Percentiles rank a stretch among this genome's conserved stretches.
Conservation (phyloP, 2,797 vertebrate genomes). For the Vespertilio murinus region DNA sequence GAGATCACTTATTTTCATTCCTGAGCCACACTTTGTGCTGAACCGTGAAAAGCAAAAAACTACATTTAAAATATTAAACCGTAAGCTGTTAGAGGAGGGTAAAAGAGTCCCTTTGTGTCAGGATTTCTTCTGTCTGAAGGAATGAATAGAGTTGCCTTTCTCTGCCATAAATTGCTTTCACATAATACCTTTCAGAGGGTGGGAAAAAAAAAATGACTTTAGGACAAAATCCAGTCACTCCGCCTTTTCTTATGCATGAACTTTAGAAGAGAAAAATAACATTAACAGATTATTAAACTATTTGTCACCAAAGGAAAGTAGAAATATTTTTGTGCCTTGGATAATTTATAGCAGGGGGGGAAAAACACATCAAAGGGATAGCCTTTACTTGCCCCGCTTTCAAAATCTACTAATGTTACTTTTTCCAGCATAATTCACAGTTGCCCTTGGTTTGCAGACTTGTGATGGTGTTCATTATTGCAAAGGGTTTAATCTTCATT, state of each 20-base stretch:
- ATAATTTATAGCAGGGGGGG: background rate
- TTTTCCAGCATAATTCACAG: background rate
- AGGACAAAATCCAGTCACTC: constrained; percentile 36
- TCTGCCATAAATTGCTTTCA: constrained; percentile 57
- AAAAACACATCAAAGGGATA: background rate
- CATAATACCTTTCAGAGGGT: constrained; percentile 49
- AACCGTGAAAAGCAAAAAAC: constrained; percentile 62
- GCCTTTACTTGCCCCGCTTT: constrained; percentile 11
- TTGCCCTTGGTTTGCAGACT: constrained; percentile 27
- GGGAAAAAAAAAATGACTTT: background rate
- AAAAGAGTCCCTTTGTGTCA: constrained; percentile 54
- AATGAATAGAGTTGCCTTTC: constrained; percentile 33
- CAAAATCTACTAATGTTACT: background rate
- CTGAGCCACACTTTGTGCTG: constrained; percentile 41
- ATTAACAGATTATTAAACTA: constrained; percentile 62
- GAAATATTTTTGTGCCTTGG: constrained; percentile 34
- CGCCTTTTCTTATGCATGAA: constrained; percentile 9
- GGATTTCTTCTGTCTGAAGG: constrained; percentile 62
- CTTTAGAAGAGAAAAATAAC: constrained; percentile 59
- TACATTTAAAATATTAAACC: constrained; percentile 64
- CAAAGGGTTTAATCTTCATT: constrained; percentile 54
- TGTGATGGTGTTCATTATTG: constrained; percentile 50
- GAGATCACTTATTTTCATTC: constrained; percentile 67
- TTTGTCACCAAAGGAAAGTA: constrained; percentile 58
- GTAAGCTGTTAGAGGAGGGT: constrained; percentile 47